These are phyloP conservation scores for Mesorhabditis sp. DNA, from an alignment of 2,888 invertebrate species.

Conservation along the genomic window DNA sequence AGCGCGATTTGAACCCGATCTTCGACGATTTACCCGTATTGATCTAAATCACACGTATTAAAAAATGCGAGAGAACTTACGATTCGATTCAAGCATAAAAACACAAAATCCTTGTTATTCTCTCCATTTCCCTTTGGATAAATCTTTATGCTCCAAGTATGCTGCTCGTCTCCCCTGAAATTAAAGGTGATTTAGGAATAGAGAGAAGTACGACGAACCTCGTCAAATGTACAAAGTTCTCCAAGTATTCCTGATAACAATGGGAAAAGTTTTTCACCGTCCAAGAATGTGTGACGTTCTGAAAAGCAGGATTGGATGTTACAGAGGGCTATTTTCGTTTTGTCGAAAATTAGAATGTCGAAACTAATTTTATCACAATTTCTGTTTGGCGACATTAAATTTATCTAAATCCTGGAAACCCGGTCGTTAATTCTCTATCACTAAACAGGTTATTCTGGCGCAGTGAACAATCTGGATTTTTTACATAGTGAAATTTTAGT, in stretches of 20 bases:
- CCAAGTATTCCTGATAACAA: slow-evolving; percentile 53
- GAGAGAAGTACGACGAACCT: slow-evolving; percentile 19
- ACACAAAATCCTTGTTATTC: slow-evolving; percentile 58
- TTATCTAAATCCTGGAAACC: background rate
- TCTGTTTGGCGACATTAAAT: background rate
- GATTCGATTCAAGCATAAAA: slow-evolving; percentile 57
- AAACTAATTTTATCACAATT: background rate
- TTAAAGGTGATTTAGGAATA: background rate
- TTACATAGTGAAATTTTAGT: too few species aligned
- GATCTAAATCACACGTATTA: slow-evolving; percentile 6
- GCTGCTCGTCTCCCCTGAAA: slow-evolving; percentile 19
- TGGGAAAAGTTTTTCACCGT: slow-evolving; percentile 59
- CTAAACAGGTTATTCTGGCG: too few species aligned
- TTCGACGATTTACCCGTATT: slow-evolving; percentile 18
- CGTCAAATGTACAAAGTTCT: slow-evolving; percentile 56
- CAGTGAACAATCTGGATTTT: too few species aligned
- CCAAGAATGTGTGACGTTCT: slow-evolving; percentile 58
- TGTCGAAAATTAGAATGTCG: background rate
- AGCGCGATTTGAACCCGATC: slow-evolving; percentile 56
- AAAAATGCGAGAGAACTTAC: slow-evolving; percentile 19
- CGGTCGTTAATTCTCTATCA: too few species aligned
- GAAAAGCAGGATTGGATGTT: slow-evolving; percentile 12
- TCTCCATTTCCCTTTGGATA: slow-evolving; percentile 58
- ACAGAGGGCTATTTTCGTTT: background rate
- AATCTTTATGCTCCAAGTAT: slow-evolving; percentile 50